These are phyloP conservation scores for Drosophila colorata DNA, from an alignment of 2,888 invertebrate species.

Conservation along the genomic window DNA sequence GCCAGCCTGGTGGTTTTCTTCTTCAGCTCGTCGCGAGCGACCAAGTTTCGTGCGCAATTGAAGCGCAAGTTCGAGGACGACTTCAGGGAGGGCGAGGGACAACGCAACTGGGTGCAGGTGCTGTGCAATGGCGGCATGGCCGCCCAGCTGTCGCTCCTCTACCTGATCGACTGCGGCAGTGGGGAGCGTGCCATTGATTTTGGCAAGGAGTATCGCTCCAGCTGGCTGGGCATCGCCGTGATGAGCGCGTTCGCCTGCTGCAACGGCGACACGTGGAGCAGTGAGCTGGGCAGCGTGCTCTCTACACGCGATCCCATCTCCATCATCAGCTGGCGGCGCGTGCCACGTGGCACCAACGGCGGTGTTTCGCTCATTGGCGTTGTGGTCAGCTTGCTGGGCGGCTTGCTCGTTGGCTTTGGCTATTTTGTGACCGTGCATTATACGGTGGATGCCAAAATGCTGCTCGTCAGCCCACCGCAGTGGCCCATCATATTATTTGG, in stretches of 20 bases:
- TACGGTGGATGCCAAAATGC: conserved; percentile 87
- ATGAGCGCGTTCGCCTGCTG: conserved; percentile 92
- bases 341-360: conserved; percentile 95
- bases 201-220: conserved; percentile 89
- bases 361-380: conserved; percentile 90
- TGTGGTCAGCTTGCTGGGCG: conserved; percentile 86
- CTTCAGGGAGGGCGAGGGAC: conserved; percentile 92
- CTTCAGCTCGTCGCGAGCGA: conserved; percentile 91
- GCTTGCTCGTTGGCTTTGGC: conserved; percentile 89
- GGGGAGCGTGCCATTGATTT: conserved; percentile 93
- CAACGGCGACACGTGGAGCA: conserved; percentile 96
- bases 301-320: conserved; percentile 89
- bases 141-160: conserved; percentile 90
- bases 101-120: conserved; percentile 95
- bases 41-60: conserved; percentile 89
- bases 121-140: conserved; percentile 96
- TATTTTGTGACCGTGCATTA: conserved; percentile 90
- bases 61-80: conserved; percentile 91
- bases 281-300: conserved; percentile 93
- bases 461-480: conserved; percentile 89
- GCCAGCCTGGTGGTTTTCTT: conserved; percentile 91
- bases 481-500: conserved; percentile 92
- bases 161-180: conserved; percentile 92
- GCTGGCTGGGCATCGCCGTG: conserved; percentile 93
- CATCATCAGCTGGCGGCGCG: conserved; percentile 90